Base-by-base conservation (phyloP, 1,140 invertebrate genomes). In the Rhagoletis zephyria region DNA sequence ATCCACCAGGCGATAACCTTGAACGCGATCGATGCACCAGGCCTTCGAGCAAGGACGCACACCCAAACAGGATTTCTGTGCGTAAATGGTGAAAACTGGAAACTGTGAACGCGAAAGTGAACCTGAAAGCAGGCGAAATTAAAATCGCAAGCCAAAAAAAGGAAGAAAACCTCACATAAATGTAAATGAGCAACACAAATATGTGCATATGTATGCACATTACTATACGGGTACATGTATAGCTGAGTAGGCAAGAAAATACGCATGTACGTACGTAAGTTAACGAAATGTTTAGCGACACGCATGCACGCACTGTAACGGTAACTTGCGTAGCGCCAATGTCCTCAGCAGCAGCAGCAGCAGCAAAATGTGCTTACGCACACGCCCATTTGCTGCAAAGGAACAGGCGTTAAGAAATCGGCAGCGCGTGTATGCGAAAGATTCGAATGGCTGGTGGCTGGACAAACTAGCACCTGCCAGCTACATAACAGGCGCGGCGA, bases 61-160 rank as follows among this genome's bases (percentile, higher is more conserved):
- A 40, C 96, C 96, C 88, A 98, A 93, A 90, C 97, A 98, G 87
- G 96, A 97, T 94, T 98, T 98, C 94, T 98, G 97, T 67, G 97
- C 97, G 95, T 98, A 98, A 90, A 98, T 97, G n/a, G 97, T 98
- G 93, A 98, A 98, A 86, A 98, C 97, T 7, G 97, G 97, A 93
- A 98, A 98, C 92, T 98, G 97, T 9, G 97, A 98, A 90, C 97
- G 96, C 30, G 96, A 97, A 90, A 98, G 93, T 7, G 97, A 96
- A 90, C 96, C 97, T 98, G 95, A 74, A 94, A 88, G 10, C 81
- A 65, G 9, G 48, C 16, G 65, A 87, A 87, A 64, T 16, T n/a
- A n/a, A 86, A 87, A 64, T 59, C 16, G 7, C 16, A 60, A 86
- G 65, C n/a, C 30, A 87, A 88, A 87, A 87, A 67, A 70, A 86